Base-by-base conservation (phyloP, 2,888 invertebrate genomes). In the Myopa testacea region DNA sequence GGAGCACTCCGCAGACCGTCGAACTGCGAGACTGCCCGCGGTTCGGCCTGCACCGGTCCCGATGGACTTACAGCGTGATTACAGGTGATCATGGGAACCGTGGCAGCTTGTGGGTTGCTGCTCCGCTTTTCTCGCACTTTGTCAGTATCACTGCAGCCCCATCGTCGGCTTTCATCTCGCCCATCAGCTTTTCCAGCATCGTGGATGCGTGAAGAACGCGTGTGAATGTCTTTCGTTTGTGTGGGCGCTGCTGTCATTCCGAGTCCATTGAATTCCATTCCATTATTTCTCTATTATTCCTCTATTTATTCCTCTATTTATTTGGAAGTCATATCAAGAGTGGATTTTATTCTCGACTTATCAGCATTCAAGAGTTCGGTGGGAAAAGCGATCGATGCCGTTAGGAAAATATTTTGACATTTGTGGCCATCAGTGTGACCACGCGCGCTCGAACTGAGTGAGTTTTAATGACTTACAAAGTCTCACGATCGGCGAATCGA, bases 331-430 rank as follows among this genome's bases (percentile, higher is more conserved):
- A 75, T 71, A 75, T 60, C 71, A 69, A 72, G 69, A 16, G 55
- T 1, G 14, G 14, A n/a, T 55, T 55, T n/a, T 55, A n/a, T 16
- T 60, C 71, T 74, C 63, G 52, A 74, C 63, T 76, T 81, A 80
- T 78, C 80, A 78, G 79, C 78, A 74, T 45, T 26, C 50, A 75
- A 84, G 85, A 85, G 85, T 84, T 85, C 82, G 84, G 85, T 85
- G 85, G 85, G 85, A 85, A 85, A 77, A 19, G 34, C 7, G 12
- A 7, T 34, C 58, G 26, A 60, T 26, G 26, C 16, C 65, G 38
- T 62, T 55, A 68, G 68, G 80, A 83, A 84, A 85, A 85, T 85
- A 85, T 85, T 85, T 83, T 50, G 85, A 85, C 85, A 83, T 85
- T 84, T 85, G 84, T 26, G 50, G 50, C 10, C 1, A 14, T 50